Conservation (phyloP, 2,797 vertebrate species). For the Mus minutoides region DNA sequence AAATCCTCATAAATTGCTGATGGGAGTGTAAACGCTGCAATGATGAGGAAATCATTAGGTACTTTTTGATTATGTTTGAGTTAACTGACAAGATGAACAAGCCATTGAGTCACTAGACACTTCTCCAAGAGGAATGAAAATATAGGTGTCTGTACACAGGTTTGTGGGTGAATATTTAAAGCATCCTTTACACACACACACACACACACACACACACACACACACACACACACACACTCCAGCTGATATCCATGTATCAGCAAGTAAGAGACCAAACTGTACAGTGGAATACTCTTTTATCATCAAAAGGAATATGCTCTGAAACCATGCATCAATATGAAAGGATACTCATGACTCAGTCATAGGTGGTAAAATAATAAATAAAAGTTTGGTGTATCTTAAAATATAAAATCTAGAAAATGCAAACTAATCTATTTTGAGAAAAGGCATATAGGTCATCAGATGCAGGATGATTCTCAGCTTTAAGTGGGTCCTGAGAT, state of each 20-base stretch:
- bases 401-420: slow-evolving; percentile 3
- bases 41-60: not conserved
- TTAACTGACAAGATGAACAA: not conserved
- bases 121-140: not conserved
- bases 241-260: not conserved
- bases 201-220: not conserved
- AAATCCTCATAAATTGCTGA: not conserved
- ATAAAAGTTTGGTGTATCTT: not conserved
- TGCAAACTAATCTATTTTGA: not conserved
- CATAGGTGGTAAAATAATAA: not conserved
- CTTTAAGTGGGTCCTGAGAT: not conserved
- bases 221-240: not conserved
- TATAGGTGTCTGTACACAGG: not conserved
- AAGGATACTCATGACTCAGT: not conserved
- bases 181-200: not conserved
- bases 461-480: too few species aligned
- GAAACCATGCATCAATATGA: not conserved
- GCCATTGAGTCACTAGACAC: not conserved
- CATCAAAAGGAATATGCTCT: not conserved
- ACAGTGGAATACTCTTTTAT: not conserved
- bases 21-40: not conserved
- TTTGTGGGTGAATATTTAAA: not conserved
- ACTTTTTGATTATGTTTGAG: slow-evolving; percentile 29
- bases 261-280: not conserved
- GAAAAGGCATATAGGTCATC: not conserved